These are phyloP conservation scores for Invenusta paracnida DNA, from an alignment of 2,888 invertebrate species.

Conservation along the genomic window DNA sequence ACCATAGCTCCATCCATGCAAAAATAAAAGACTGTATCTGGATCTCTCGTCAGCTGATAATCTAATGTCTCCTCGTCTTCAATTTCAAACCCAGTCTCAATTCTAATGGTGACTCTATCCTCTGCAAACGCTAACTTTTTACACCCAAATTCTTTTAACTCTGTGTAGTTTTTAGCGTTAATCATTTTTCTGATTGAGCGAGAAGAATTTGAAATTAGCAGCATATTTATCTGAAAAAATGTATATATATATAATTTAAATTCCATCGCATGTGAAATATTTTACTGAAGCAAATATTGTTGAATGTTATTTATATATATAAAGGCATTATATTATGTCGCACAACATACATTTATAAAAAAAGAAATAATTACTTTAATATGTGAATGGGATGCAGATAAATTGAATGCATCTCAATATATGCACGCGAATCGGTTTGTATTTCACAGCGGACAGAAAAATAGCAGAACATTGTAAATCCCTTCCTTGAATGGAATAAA, in stretches of 20 bases:
- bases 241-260: background rate
- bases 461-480: background rate
- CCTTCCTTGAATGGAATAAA: conserved; percentile 2
- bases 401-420: background rate
- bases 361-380: background rate
- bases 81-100: background rate
- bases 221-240: background rate
- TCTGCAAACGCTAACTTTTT: background rate
- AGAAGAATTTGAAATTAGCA: background rate
- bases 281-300: background rate
- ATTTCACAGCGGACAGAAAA: background rate
- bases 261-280: background rate
- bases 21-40: background rate
- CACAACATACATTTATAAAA: background rate
- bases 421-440: background rate
- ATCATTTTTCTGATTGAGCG: background rate
- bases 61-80: background rate
- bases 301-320: background rate
- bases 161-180: background rate
- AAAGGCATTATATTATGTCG: background rate
- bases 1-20: background rate
- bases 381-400: background rate
- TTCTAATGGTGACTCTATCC: background rate
- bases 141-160: background rate
- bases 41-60: background rate